Percentiles rank a stretch among this genome's conserved stretches.
phyloP scores from a whole-genome alignment of 1,140 invertebrate genomes.

The Lycorma delicatula region DNA sequence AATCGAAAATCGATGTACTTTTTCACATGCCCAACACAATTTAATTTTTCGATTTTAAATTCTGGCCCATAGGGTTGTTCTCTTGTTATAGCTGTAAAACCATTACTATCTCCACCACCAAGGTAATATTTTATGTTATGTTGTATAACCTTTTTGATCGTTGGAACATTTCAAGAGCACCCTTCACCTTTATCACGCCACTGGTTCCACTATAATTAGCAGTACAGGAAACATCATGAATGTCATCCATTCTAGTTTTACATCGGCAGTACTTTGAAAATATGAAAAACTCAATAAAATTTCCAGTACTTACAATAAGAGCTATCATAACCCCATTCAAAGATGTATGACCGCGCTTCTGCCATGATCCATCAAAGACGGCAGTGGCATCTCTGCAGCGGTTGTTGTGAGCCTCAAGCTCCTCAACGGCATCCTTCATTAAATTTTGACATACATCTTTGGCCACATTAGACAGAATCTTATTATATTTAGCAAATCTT shows the following conservation, averaged over 20 bases:
- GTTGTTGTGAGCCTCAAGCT: conserved; percentile 10
- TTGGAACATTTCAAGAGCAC: conserved; percentile 14
- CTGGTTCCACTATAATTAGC: conserved; percentile 24
- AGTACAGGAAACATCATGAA: conserved; percentile 16
- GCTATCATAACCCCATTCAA: conserved; percentile 16
- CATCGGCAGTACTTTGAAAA: conserved; percentile 18
- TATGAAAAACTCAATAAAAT: conserved; percentile 17
- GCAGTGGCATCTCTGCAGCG: conserved; percentile 9
- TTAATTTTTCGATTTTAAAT: background rate
- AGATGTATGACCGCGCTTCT: conserved; percentile 19
- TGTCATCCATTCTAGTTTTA: conserved; percentile 1
- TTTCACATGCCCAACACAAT: background rate
- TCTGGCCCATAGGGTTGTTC: background rate
- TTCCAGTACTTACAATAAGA: conserved; percentile 12
- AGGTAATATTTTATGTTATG: background rate
- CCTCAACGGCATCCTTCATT: conserved; percentile 3
- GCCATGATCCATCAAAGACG: conserved; percentile 23
- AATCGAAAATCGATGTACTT: too few species aligned
- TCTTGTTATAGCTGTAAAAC: background rate
- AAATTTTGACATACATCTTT: background rate
- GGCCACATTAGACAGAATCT: background rate
- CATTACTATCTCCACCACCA: background rate
- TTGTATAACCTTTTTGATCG: too few species aligned
- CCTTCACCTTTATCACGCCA: conserved; percentile 24
- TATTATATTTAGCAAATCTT: background rate